A percentile compares a stretch with the other conserved stretches of the same genome.
These are phyloP conservation scores for Diglossa cyanea DNA, from an alignment of 2,797 vertebrate genomes.

Conservation along the genomic window DNA sequence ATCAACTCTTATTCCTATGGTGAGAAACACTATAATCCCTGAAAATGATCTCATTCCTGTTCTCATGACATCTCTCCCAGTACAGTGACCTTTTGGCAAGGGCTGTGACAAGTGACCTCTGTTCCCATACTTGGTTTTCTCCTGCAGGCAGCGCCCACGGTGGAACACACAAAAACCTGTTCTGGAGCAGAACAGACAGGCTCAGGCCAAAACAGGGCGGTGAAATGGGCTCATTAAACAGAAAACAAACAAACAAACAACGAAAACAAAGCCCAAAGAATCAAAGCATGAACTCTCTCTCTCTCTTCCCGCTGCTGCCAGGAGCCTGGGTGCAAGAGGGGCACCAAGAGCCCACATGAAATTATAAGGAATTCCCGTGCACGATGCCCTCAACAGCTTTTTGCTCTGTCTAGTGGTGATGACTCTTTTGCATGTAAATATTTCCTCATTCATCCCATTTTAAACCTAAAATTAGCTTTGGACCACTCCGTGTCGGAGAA, in stretches of 20 bases:
- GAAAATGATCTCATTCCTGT: not conserved
- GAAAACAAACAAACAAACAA: not conserved
- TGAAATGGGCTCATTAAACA: not conserved
- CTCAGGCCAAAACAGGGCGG: not conserved
- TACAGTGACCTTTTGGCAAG: slow-evolving; percentile 1
- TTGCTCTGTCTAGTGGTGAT: not conserved
- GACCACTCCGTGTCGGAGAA: not conserved
- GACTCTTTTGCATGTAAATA: not conserved
- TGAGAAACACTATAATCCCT: not conserved
- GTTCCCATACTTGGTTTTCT: not conserved
- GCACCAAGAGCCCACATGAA: not conserved
- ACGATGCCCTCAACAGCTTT: not conserved
- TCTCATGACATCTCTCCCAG: slow-evolving; percentile 36
- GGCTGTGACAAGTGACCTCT: not conserved
- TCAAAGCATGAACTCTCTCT: not conserved
- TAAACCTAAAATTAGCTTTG: not conserved
- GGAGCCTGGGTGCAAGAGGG: not conserved
- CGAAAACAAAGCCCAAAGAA: not conserved
- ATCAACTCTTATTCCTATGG: not conserved
- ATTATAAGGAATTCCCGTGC: not conserved
- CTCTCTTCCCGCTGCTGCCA: not conserved
- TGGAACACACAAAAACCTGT: not conserved
- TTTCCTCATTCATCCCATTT: not conserved
- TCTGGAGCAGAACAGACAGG: not conserved
- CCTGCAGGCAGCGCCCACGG: not conserved